Evolutionary conservation across 2,888 invertebrate genomes (phyloP).

Genomic region (Melipona bicolor): DNA sequence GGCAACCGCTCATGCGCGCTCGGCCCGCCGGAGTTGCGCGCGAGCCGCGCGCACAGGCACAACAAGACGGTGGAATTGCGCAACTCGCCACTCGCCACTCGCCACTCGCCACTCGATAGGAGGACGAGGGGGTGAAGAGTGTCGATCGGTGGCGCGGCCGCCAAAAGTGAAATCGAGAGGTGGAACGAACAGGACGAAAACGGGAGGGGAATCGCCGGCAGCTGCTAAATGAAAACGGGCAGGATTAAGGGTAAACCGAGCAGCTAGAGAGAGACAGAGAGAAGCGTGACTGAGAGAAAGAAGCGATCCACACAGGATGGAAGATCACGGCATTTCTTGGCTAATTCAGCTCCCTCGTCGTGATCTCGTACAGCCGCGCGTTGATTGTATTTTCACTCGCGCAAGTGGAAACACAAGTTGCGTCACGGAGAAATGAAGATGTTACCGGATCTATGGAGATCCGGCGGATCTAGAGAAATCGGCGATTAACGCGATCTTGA

Average conservation of each 20-base stretch:
- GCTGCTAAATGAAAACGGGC: constrained; percentile 59
- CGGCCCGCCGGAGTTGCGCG: constrained; percentile 2
- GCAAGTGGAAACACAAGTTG: too few species aligned
- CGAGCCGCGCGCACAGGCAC: constrained; percentile 30
- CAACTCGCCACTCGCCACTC: constrained; percentile 53
- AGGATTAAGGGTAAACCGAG: constrained; percentile 51
- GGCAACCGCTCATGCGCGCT: constrained; percentile 22
- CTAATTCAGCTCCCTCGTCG: background rate
- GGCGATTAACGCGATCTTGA: background rate
- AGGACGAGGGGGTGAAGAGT: constrained; percentile 36
- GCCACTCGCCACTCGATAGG: constrained; percentile 31
- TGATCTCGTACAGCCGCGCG: too few species aligned
- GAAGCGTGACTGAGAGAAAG: too few species aligned
- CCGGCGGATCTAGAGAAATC: background rate
- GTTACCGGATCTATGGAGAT: too few species aligned
- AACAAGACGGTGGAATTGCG: constrained; percentile 52
- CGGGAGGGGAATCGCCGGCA: constrained; percentile 51
- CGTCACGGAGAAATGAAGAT: too few species aligned
- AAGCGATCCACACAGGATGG: too few species aligned
- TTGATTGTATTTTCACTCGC: too few species aligned
- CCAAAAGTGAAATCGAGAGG: constrained; percentile 78
- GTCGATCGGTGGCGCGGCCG: constrained; percentile 68
- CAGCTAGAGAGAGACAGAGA: constrained; percentile 1
- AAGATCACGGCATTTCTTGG: too few species aligned
- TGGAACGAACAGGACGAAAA: constrained; percentile 66